phyloP scores from a whole-genome alignment of 2,888 invertebrate genomes.

The Drosophila lacicola region DNA sequence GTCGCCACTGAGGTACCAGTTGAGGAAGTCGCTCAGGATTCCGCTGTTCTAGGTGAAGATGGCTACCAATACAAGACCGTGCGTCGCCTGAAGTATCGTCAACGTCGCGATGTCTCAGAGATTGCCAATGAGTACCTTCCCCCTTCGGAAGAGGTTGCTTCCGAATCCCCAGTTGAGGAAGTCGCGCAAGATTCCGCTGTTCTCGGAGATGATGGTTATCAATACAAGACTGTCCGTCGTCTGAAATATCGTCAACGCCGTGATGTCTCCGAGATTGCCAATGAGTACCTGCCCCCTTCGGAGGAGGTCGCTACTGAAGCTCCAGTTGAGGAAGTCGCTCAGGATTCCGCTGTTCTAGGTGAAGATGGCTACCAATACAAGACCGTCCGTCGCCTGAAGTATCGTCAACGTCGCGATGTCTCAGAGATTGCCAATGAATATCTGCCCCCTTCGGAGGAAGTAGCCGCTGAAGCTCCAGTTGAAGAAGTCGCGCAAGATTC shows the following conservation, averaged over 20 bases:
- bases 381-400: conserved; percentile 69
- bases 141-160: conserved; percentile 41
- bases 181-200: conserved; percentile 52
- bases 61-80: conserved; percentile 70
- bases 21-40: conserved; percentile 37
- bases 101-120: conserved; percentile 67
- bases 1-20: background rate
- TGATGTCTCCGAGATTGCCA: conserved; percentile 69
- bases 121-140: conserved; percentile 57
- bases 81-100: conserved; percentile 62
- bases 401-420: conserved; percentile 70
- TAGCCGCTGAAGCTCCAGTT: too few relatives aligned
- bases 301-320: conserved; percentile 49
- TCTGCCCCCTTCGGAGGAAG: conserved; percentile 21
- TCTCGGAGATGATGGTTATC: conserved; percentile 62
- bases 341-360: conserved; percentile 60
- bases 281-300: conserved; percentile 59
- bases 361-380: conserved; percentile 73
- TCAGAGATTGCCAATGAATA: conserved; percentile 69
- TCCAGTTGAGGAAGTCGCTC: conserved; percentile 32
- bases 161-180: conserved; percentile 43
- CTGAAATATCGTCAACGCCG: conserved; percentile 72
- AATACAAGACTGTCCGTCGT: conserved; percentile 73
- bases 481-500: conserved; percentile 17
- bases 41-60: conserved; percentile 53